These are phyloP conservation scores for Panorpa germanica DNA, from an alignment of 2,888 invertebrate genomes.

Conservation along the genomic window DNA sequence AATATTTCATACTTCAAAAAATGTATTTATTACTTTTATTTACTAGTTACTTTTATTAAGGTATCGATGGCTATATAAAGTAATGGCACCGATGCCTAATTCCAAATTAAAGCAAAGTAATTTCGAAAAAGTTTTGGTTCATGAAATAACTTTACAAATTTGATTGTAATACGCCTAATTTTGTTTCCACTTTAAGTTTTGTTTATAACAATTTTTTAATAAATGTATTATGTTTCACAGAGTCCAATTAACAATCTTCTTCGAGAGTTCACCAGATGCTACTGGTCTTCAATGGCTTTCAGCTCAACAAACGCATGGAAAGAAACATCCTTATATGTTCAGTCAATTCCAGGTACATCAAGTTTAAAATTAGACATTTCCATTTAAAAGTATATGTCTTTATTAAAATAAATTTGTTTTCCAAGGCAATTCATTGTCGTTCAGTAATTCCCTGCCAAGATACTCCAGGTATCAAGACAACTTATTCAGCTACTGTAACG, in stretches of 20 bases:
- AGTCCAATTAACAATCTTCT: slow-evolving; percentile 40
- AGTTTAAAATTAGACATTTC: slow-evolving; percentile 6
- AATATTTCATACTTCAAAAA: slow-evolving; percentile 5
- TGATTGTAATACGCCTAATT: slow-evolving; percentile 8
- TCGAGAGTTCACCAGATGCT: slow-evolving; percentile 57
- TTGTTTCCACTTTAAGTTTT: slow-evolving; percentile 7
- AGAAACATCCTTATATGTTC: slow-evolving; percentile 68
- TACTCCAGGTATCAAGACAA: slow-evolving; percentile 74
- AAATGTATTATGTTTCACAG: slow-evolving; percentile 21
- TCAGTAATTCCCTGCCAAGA: slow-evolving; percentile 87
- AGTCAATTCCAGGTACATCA: slow-evolving; percentile 54
- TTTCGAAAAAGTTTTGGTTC: too few relatives aligned
- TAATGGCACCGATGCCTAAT: background rate
- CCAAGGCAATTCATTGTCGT: slow-evolving; percentile 70
- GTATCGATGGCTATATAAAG: background rate
- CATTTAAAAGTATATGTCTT: background rate
- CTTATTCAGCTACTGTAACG: slow-evolving; percentile 55
- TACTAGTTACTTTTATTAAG: slow-evolving; percentile 15
- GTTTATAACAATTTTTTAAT: background rate
- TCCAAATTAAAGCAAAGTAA: slow-evolving; percentile 4
- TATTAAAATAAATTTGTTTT: slow-evolving; percentile 12
- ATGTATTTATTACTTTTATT: slow-evolving; percentile 13
- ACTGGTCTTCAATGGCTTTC: slow-evolving; percentile 81
- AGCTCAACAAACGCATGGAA: slow-evolving; percentile 74
- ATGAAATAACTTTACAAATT: too few relatives aligned